phyloP scores from a whole-genome alignment of 1,140 invertebrate genomes.

The Glomeris maerens region DNA sequence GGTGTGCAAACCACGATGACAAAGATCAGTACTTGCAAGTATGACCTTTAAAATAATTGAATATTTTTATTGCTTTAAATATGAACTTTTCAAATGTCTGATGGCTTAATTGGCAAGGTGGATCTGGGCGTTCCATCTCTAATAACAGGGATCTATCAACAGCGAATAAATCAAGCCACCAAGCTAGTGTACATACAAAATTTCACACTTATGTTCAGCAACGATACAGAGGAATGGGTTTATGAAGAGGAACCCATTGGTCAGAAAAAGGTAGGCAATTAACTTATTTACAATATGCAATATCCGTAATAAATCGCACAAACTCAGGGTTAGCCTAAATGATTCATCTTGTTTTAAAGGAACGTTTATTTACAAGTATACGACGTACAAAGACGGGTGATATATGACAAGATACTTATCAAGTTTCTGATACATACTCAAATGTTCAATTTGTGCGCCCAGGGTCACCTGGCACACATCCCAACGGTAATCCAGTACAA shows the following conservation, averaged over 20 bases:
- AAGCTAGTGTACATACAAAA: constrained; percentile 15
- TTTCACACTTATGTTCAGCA: constrained; percentile 20
- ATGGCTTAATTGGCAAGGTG: constrained; percentile 10
- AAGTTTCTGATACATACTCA: background rate
- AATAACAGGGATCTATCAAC: constrained; percentile 19
- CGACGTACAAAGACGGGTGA: background rate
- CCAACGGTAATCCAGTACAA: too few species aligned
- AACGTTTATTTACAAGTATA: background rate
- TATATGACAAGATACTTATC: background rate
- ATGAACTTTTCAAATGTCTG: background rate
- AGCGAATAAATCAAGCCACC: constrained; percentile 14
- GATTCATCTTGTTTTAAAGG: background rate
- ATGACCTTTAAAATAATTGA: too few species aligned
- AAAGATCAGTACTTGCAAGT: constrained; percentile 18
- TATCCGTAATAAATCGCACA: background rate
- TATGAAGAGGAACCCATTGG: constrained; percentile 23
- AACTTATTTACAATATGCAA: background rate
- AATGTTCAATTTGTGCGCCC: background rate
- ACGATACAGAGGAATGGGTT: constrained; percentile 17
- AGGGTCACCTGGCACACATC: too few species aligned
- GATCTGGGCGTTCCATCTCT: constrained; percentile 16
- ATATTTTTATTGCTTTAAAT: background rate
- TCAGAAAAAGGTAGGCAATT: constrained; percentile 15
- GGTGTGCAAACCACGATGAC: constrained; percentile 20
- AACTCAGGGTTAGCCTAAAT: background rate